Conservation (phyloP, 2,113 vertebrate genomes). For the Hemiprocne comata region DNA sequence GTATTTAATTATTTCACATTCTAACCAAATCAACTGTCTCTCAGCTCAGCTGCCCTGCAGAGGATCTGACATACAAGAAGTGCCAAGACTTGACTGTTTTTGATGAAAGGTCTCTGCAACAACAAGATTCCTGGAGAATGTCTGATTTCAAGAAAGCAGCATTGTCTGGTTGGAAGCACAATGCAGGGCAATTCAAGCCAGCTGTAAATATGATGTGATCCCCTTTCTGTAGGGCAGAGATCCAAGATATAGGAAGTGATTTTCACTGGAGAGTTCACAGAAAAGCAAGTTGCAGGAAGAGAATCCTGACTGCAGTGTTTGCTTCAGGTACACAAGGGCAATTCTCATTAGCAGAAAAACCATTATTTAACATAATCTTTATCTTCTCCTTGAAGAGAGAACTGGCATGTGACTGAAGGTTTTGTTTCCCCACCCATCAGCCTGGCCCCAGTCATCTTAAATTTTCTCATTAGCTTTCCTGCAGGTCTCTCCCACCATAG, state of each 20-base stretch:
- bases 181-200: neutral
- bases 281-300: neutral
- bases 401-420: neutral
- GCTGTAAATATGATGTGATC: neutral
- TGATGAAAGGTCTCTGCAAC: neutral
- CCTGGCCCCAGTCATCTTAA: neutral
- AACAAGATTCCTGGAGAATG: constrained; percentile 20
- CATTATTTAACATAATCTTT: constrained; percentile 29
- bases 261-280: neutral
- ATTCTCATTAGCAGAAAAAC: constrained; percentile 5
- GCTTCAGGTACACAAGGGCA: constrained; percentile 5
- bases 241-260: neutral
- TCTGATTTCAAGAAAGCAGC: neutral
- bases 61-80: neutral
- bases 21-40: neutral
- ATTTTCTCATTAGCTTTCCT: constrained; percentile 27
- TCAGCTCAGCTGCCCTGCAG: neutral
- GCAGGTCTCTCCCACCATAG: neutral
- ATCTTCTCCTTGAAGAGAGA: neutral
- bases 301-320: constrained; percentile 13
- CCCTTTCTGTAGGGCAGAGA: neutral
- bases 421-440: neutral
- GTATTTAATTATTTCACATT: neutral
- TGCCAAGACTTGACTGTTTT: neutral
- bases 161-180: neutral